These are phyloP conservation scores for Sinocyclocheilus grahami DNA, from an alignment of 2,113 vertebrate species.

Conservation along the genomic window DNA sequence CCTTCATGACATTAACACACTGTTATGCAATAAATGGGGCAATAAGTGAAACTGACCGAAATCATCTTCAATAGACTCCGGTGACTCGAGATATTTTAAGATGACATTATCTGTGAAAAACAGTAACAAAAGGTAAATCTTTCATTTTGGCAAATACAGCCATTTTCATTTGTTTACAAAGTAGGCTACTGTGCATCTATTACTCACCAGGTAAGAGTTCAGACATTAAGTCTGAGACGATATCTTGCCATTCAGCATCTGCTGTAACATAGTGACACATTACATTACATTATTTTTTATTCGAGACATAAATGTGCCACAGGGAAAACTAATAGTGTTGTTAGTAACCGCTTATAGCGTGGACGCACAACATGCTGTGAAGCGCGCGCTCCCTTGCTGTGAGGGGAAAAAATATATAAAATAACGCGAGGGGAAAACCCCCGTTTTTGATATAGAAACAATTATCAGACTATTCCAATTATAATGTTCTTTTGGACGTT, in stretches of 20 bases:
- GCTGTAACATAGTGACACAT: background rate
- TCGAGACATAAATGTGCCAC: background rate
- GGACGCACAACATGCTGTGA: background rate
- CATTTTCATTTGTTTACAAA: background rate
- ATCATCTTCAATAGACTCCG: constrained; percentile 37
- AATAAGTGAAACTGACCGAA: constrained; percentile 27
- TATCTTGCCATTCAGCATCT: constrained; percentile 5
- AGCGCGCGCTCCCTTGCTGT: too few species aligned
- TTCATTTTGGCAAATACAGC: background rate
- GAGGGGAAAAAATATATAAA: background rate
- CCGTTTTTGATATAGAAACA: background rate
- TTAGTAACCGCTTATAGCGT: background rate
- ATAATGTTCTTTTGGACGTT: background rate
- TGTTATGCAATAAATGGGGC: background rate
- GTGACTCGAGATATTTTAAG: background rate
- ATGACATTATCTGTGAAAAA: background rate
- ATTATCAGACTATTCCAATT: background rate
- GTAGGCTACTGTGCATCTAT: background rate
- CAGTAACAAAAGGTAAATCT: background rate
- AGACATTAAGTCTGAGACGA: background rate
- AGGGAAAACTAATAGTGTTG: background rate
- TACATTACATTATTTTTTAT: background rate
- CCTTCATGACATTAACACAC: background rate
- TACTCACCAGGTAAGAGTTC: constrained; percentile 45
- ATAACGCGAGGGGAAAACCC: background rate